A percentile compares a stretch with the other conserved stretches of the same genome.
phyloP scores from a whole-genome alignment of 2,888 invertebrate genomes.

The Pecten maximus region DNA sequence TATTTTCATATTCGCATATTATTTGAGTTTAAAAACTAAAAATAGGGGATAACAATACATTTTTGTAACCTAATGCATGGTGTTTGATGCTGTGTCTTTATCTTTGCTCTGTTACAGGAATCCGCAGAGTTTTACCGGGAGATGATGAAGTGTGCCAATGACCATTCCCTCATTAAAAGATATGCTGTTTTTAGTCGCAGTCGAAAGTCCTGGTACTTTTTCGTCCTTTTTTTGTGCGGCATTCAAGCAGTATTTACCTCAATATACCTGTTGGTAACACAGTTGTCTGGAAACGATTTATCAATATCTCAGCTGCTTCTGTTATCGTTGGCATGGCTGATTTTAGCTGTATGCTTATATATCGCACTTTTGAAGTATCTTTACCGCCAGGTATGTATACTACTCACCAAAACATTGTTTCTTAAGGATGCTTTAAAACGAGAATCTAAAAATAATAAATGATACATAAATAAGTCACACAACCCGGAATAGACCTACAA shows the following conservation, averaged over 20 bases:
- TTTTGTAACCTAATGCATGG: too few relatives aligned
- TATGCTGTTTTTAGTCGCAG: not conserved
- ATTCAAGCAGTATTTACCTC: not conserved
- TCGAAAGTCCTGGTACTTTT: not conserved
- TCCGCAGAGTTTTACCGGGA: not conserved
- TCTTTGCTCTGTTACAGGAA: not conserved
- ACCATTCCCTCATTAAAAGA: not conserved
- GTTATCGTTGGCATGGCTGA: not conserved
- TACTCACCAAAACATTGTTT: too few relatives aligned
- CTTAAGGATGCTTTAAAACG: too few relatives aligned
- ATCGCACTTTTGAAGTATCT: not conserved
- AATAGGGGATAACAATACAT: too few relatives aligned
- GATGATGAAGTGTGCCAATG: not conserved
- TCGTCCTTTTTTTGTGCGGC: not conserved
- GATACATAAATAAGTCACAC: too few relatives aligned
- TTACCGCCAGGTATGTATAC: not conserved
- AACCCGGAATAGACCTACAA: too few relatives aligned
- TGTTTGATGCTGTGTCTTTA: too few relatives aligned
- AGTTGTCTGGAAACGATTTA: not conserved
- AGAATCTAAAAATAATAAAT: too few relatives aligned
- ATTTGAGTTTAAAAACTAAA: too few relatives aligned
- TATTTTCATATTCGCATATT: too few relatives aligned
- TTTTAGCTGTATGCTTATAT: not conserved
- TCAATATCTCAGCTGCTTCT: not conserved
- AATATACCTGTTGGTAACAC: not conserved